Base-by-base conservation (phyloP, 2,888 invertebrate species). In the Tachina fera region DNA sequence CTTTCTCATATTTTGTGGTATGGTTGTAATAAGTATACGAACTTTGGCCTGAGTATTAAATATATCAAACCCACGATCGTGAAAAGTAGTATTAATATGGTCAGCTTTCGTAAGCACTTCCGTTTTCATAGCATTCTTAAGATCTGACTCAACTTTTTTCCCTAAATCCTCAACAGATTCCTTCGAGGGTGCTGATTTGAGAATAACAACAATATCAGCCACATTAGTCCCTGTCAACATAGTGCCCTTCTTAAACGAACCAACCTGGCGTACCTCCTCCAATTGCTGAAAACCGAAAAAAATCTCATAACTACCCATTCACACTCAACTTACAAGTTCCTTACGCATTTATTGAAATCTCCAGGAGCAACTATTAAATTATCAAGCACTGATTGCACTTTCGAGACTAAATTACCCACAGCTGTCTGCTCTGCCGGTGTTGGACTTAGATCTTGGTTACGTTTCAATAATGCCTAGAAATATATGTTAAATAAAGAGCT, bases 181-280 rank as follows among this genome's bases (percentile, higher is more conserved):
- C 90, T 97, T 97, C 1, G 98, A 98, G 0, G 99, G 99, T 75
- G 99, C 92, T 0, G 99, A 98, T 94, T 99, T 99, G 87, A 99
- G 94, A 87, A 99, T 98, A 1, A 99, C 98, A 0, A 99, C 99
- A 86, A 99, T 96, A 90, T 99, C 99, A 0, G 99, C 99, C 0
- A 98, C 96, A 92, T 98, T 98, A 92, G 97, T 97, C 1, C 98
- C 98, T 0, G 97, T 96, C 91, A 99, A 95, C 97, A 99, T 98
- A 0, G 99, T 99, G 2, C 99, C 98, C 91, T 99, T 99, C 93
- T 99, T 99, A 93, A 98, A 99, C 0, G 99, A 98, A 0, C 99
- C 99, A 9, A 99, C 99, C 93, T 98, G 98, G 1, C 98, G 95
- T 0, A 98, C 98, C 93, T 99, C 99, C 91, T 98, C 97, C 68